These are phyloP conservation scores for Phataginus tetradactyla DNA, from an alignment of 2,797 vertebrate species.

Conservation along the genomic window DNA sequence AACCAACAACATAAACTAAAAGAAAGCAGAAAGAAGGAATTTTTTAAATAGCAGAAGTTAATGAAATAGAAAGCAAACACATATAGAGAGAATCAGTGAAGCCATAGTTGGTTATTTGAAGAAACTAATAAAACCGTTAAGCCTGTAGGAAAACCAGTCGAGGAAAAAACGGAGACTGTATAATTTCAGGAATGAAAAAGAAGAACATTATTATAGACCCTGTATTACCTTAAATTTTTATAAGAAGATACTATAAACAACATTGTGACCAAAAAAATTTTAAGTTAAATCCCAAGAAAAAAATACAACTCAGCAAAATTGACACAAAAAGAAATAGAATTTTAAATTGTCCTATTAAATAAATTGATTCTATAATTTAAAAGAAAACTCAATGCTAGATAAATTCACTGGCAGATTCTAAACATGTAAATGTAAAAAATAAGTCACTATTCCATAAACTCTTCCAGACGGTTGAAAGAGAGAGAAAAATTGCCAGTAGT, in stretches of 20 bases:
- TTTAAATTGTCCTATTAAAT: background rate
- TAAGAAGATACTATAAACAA: background rate
- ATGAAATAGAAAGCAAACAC: background rate
- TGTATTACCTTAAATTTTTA: background rate
- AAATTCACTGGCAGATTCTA: background rate
- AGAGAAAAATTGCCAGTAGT: background rate
- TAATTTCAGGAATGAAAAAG: background rate
- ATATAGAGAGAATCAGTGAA: background rate
- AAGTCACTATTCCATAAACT: background rate
- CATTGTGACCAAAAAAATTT: background rate
- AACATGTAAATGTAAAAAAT: background rate
- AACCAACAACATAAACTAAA: background rate
- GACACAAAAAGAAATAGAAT: constrained; percentile 18
- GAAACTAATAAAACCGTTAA: constrained; percentile 23
- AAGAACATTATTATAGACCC: background rate
- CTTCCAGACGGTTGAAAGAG: background rate
- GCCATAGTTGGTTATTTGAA: background rate
- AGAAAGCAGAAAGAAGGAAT: background rate
- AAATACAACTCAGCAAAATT: background rate
- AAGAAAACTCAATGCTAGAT: background rate
- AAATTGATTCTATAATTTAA: background rate
- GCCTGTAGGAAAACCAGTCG: background rate
- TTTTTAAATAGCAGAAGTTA: constrained; percentile 15
- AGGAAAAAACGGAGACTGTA: background rate
- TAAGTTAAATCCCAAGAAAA: constrained; percentile 10